phyloP scores from a whole-genome alignment of 2,888 invertebrate species.

The Octodonta nipae region DNA sequence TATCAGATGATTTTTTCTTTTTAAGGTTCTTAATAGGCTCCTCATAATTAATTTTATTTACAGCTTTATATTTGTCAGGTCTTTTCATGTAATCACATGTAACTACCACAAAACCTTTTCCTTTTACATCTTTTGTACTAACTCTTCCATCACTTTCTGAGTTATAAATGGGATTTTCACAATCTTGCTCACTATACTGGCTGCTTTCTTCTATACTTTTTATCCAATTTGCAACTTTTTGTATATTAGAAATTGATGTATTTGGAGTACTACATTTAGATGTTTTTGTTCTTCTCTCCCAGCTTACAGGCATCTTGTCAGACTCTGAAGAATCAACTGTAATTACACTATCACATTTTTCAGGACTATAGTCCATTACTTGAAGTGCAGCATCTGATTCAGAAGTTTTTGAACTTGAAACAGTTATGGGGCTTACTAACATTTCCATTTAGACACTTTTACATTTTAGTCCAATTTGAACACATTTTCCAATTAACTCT shows the following conservation, averaged over 20 bases:
- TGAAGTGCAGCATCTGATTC: constrained; percentile 10
- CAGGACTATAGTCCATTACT: constrained; percentile 9
- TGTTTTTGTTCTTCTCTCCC: constrained; percentile 10
- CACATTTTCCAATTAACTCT: too few species aligned
- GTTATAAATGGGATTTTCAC: too few species aligned
- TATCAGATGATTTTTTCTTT: too few species aligned
- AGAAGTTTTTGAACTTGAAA: constrained; percentile 12
- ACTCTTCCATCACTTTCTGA: too few species aligned
- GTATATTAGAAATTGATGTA: constrained; percentile 14
- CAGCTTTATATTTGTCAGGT: too few species aligned
- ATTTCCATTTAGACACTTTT: not conserved
- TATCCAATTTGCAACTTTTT: constrained; percentile 19
- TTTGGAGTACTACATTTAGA: too few species aligned
- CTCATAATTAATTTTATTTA: too few species aligned
- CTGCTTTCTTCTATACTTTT: constrained; percentile 9
- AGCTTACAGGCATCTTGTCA: constrained; percentile 13
- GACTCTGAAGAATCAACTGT: constrained; percentile 11
- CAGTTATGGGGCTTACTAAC: constrained; percentile 17
- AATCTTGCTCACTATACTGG: too few species aligned
- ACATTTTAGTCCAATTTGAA: not conserved
- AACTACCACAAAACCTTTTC: too few species aligned
- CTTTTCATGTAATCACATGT: too few species aligned
- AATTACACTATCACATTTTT: constrained; percentile 9
- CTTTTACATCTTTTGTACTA: too few species aligned
- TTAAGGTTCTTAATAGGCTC: too few species aligned